phyloP scores from a whole-genome alignment of 2,888 invertebrate genomes.

The Smittia aterrima region DNA sequence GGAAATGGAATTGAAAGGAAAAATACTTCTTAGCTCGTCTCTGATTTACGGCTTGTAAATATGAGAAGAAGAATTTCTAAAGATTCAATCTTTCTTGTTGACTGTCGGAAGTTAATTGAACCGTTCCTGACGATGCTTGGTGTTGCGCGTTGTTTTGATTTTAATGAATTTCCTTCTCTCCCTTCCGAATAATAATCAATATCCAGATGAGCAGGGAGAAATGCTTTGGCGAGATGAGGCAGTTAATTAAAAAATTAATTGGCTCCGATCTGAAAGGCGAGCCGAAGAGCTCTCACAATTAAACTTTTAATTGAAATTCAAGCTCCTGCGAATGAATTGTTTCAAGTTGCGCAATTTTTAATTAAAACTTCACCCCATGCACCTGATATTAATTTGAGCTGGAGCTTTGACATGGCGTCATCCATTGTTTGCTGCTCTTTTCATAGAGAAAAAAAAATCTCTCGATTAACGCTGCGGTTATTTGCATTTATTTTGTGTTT shows the following conservation, averaged over 20 bases:
- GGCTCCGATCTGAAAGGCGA: background rate
- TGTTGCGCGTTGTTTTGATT: too few species aligned
- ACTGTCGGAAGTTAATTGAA: too few species aligned
- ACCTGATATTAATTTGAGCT: slow-evolving; percentile 24
- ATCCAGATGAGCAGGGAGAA: too few species aligned
- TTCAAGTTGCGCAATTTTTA: slow-evolving; percentile 21
- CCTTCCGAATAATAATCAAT: too few species aligned
- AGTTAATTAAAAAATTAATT: slow-evolving; percentile 39
- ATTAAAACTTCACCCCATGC: slow-evolving; percentile 25
- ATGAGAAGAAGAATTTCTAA: too few species aligned
- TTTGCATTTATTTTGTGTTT: background rate
- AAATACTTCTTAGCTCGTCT: background rate
- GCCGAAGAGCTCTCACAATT: background rate
- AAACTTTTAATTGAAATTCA: slow-evolving; percentile 39
- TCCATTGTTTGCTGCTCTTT: background rate
- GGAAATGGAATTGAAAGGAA: background rate
- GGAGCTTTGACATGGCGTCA: background rate
- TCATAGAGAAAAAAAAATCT: background rate
- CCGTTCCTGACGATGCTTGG: too few species aligned
- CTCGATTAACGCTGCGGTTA: background rate
- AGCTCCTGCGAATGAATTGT: slow-evolving; percentile 14
- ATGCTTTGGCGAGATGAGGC: too few species aligned
- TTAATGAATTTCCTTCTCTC: too few species aligned
- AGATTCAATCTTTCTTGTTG: too few species aligned
- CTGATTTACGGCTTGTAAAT: too few species aligned